phyloP scores from a whole-genome alignment of 2,113 vertebrate genomes.

The Panthera tigris region DNA sequence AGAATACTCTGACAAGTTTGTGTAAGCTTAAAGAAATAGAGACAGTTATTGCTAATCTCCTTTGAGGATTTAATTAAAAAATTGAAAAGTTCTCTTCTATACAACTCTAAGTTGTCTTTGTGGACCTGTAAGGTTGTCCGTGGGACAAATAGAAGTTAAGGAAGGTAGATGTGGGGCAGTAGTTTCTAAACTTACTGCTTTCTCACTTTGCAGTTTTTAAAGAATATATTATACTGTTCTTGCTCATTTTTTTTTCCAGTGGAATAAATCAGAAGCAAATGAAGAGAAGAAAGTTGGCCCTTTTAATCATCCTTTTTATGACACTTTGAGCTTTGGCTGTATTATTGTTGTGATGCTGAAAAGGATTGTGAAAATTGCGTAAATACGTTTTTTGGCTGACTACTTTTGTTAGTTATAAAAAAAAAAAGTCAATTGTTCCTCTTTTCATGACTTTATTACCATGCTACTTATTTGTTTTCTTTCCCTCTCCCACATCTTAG shows the following conservation, averaged over 20 bases:
- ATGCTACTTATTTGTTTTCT: not conserved
- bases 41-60: not conserved
- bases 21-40: conserved; percentile 10
- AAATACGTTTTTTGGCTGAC: not conserved
- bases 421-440: not conserved
- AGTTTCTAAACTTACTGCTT: not conserved
- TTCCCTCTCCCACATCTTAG: not conserved
- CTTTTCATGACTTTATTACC: not conserved
- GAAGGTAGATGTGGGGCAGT: not conserved
- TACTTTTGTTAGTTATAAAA: not conserved
- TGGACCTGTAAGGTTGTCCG: not conserved
- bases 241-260: not conserved
- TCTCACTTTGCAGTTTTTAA: not conserved
- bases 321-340: not conserved
- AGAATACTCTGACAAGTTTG: not conserved
- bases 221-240: not conserved
- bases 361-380: not conserved
- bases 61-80: conserved; percentile 31
- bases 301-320: not conserved
- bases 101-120: not conserved
- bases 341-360: not conserved
- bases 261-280: conserved; percentile 36
- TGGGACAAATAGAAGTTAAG: not conserved
- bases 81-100: not conserved
- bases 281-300: not conserved